Percentiles rank a stretch among this genome's conserved stretches.
Conservation (phyloP, 2,113 vertebrate species). For the Brachyhypopomus occidentalis region DNA sequence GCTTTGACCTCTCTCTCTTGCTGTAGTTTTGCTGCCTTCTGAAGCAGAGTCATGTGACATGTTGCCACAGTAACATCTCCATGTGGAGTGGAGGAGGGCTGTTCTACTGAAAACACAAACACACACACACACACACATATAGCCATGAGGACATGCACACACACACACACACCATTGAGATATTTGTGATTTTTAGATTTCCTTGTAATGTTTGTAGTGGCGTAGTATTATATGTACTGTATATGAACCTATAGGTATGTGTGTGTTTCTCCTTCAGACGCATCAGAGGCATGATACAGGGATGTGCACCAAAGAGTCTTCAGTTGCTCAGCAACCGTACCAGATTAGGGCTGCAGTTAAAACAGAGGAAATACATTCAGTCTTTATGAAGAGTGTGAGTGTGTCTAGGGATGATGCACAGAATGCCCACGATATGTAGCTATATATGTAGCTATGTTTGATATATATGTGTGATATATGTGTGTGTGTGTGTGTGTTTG, state of each 20-base stretch:
- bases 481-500: not conserved
- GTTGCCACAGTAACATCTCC: constrained; percentile 52
- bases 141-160: not conserved
- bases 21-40: constrained; percentile 19
- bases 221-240: not conserved
- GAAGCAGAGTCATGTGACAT: constrained; percentile 47
- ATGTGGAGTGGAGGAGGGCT: constrained; percentile 42
- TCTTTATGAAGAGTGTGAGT: constrained; percentile 11
- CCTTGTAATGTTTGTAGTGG: constrained; percentile 4
- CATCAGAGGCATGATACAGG: constrained; percentile 38
- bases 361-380: constrained; percentile 38
- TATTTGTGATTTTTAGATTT: constrained; percentile 3
- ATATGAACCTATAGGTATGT: not conserved
- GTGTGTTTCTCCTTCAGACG: not conserved
- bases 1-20: constrained; percentile 9
- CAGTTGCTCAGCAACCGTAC: constrained; percentile 57
- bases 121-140: constrained; percentile 24
- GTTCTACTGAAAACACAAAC: constrained; percentile 33
- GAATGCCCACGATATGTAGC: not conserved
- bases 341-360: constrained; percentile 39
- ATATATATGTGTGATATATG: not conserved
- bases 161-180: not conserved
- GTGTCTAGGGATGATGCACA: not conserved
- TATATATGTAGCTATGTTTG: not conserved
- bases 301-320: constrained; percentile 34